Percentiles rank a stretch among this genome's conserved stretches.
Evolutionary conservation across 2,888 invertebrate genomes (phyloP).

Genomic region (Fissipunctia ypsillon): DNA sequence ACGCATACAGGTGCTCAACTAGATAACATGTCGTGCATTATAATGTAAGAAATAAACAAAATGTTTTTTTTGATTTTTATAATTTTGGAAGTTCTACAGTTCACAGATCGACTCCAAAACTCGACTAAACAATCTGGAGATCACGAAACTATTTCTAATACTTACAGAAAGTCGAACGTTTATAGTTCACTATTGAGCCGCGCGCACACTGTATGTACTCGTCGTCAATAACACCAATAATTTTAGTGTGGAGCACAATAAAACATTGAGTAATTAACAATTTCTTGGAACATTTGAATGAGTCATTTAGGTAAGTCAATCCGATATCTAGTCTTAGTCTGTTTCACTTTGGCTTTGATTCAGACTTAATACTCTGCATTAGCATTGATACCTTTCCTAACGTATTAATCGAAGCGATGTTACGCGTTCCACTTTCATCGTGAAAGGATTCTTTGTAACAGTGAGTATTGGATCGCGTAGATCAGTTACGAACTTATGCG

Average conservation of each 20-base stretch:
- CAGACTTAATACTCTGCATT: constrained; percentile 63
- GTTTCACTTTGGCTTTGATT: constrained; percentile 68
- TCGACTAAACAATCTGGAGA: constrained; percentile 85
- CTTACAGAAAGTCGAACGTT: constrained; percentile 73
- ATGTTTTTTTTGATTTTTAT: constrained; percentile 46
- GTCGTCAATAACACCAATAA: constrained; percentile 36
- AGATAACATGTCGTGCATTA: constrained; percentile 70
- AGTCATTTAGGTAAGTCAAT: constrained; percentile 59
- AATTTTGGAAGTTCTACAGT: constrained; percentile 70
- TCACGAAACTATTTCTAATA: constrained; percentile 87
- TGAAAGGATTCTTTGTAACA: constrained; percentile 60
- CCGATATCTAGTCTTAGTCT: constrained; percentile 67
- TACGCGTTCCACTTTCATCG: constrained; percentile 58
- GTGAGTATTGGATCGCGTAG: constrained; percentile 56
- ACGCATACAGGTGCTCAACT: constrained; percentile 68
- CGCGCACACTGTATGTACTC: constrained; percentile 62
- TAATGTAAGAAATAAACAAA: constrained; percentile 57
- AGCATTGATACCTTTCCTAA: constrained; percentile 53
- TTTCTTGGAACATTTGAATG: constrained; percentile 39
- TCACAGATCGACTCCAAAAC: constrained; percentile 81
- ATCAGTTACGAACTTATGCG: constrained; percentile 55
- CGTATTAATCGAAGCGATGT: constrained; percentile 47
- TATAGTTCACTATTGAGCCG: constrained; percentile 58
- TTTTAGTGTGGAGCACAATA: constrained; percentile 50
- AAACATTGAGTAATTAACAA: constrained; percentile 58